phyloP scores from a whole-genome alignment of 2,797 vertebrate species.

The Sebastes hubbsi region DNA sequence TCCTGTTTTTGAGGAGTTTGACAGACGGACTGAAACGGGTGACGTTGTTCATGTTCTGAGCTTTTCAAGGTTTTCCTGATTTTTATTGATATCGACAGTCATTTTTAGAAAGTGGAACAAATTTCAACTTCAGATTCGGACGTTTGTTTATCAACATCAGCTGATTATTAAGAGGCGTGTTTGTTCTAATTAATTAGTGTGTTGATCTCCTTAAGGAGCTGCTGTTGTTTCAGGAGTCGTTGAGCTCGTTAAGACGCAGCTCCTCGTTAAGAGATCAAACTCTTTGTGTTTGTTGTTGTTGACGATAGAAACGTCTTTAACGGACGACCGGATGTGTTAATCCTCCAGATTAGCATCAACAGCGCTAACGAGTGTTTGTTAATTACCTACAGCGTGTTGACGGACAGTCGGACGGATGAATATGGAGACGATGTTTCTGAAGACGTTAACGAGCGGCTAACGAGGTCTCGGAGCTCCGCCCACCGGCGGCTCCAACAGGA shows the following conservation, averaged over 20 bases:
- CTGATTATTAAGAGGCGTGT: neutral
- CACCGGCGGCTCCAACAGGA: slow-evolving; percentile 9
- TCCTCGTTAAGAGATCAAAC: slow-evolving; percentile 44
- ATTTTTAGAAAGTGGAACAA: neutral
- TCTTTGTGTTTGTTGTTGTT: slow-evolving; percentile 29
- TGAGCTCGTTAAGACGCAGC: slow-evolving; percentile 10
- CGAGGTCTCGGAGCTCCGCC: slow-evolving; percentile 44
- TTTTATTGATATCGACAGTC: too few species aligned
- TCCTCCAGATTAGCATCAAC: slow-evolving; percentile 6
- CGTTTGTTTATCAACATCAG: neutral
- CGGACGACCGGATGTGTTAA: neutral
- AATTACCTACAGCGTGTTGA: slow-evolving; percentile 16
- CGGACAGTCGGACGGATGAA: slow-evolving; percentile 20
- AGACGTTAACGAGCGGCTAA: slow-evolving; percentile 13
- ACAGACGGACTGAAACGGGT: too few species aligned
- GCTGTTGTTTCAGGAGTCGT: neutral
- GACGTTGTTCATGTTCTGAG: too few species aligned
- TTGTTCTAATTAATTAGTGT: neutral
- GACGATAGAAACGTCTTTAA: neutral
- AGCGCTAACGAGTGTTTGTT: slow-evolving; percentile 12
- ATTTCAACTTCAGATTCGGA: neutral
- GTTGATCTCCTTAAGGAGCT: slow-evolving; percentile 13
- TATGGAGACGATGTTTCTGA: neutral
- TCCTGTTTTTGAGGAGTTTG: too few species aligned
- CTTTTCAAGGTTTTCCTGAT: too few species aligned